A percentile compares a stretch with the other conserved stretches of the same genome.
phyloP scores from a whole-genome alignment of 2,113 vertebrate genomes.

The Spheniscus mendiculus region DNA sequence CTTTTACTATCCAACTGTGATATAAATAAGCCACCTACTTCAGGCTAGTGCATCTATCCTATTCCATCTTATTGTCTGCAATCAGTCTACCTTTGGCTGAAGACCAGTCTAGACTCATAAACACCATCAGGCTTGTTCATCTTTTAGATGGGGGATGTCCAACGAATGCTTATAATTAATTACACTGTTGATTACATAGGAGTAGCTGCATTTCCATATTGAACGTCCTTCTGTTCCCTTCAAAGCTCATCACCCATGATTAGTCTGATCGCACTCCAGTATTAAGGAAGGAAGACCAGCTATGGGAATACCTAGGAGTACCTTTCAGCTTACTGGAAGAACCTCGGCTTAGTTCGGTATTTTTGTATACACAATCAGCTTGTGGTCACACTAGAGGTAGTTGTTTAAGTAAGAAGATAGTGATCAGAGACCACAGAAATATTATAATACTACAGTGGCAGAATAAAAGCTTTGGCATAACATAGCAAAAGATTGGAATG shows the following conservation, averaged over 20 bases:
- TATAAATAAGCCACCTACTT: not conserved
- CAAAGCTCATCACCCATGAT: not conserved
- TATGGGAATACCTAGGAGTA: not conserved
- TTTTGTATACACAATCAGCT: not conserved
- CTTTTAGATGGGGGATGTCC: not conserved
- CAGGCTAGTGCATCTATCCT: not conserved
- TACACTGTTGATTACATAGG: not conserved
- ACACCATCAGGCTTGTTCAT: not conserved
- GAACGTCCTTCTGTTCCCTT: not conserved
- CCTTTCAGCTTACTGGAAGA: not conserved
- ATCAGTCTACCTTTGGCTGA: not conserved
- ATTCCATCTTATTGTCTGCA: not conserved
- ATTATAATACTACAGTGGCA: not conserved
- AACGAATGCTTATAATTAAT: not conserved
- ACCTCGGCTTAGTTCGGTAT: fast-evolving
- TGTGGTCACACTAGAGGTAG: not conserved
- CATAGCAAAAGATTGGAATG: not conserved
- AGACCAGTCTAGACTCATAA: not conserved
- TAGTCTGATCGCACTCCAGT: not conserved
- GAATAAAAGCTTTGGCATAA: not conserved
- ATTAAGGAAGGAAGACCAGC: not conserved
- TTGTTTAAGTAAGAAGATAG: not conserved
- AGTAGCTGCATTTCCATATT: not conserved
- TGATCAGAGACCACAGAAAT: not conserved
- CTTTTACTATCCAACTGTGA: not conserved